A percentile compares a stretch with the other conserved stretches of the same genome.
These are phyloP conservation scores for Apus apus DNA, from an alignment of 2,113 vertebrate genomes.

Conservation along the genomic window DNA sequence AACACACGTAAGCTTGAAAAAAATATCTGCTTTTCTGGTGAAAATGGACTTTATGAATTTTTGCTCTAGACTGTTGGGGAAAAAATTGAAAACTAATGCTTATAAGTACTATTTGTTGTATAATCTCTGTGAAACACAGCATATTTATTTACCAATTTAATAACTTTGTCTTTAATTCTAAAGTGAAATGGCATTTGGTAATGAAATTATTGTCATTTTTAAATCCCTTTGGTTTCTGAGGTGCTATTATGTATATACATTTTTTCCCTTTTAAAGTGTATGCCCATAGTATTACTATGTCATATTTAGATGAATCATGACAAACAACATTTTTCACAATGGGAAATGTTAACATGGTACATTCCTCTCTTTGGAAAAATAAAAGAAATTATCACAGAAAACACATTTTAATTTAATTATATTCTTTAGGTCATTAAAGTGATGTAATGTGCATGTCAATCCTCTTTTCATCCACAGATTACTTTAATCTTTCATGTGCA, in stretches of 20 bases:
- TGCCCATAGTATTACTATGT: constrained; percentile 42
- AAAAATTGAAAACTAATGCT: neutral
- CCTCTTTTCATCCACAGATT: constrained; percentile 22
- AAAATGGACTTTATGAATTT: constrained; percentile 19
- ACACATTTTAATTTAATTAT: constrained; percentile 73
- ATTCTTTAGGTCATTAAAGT: constrained; percentile 48
- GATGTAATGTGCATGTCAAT: constrained; percentile 57
- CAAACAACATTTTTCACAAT: constrained; percentile 65
- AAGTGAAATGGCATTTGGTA: constrained; percentile 39
- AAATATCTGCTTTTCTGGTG: neutral
- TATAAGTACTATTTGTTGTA: neutral
- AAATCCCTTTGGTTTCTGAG: constrained; percentile 25
- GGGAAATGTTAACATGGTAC: constrained; percentile 70
- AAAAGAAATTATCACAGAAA: constrained; percentile 64
- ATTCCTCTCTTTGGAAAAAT: constrained; percentile 68
- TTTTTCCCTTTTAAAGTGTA: constrained; percentile 47
- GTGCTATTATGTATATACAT: neutral
- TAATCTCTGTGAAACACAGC: neutral
- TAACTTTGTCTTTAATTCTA: constrained; percentile 25
- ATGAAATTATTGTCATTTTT: neutral
- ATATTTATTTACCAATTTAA: neutral
- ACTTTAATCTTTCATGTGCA: constrained; percentile 32
- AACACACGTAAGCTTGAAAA: neutral
- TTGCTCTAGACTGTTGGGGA: neutral
- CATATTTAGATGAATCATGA: constrained; percentile 54